Conservation (phyloP, 1,140 invertebrate species). For the Atta cephalotes region DNA sequence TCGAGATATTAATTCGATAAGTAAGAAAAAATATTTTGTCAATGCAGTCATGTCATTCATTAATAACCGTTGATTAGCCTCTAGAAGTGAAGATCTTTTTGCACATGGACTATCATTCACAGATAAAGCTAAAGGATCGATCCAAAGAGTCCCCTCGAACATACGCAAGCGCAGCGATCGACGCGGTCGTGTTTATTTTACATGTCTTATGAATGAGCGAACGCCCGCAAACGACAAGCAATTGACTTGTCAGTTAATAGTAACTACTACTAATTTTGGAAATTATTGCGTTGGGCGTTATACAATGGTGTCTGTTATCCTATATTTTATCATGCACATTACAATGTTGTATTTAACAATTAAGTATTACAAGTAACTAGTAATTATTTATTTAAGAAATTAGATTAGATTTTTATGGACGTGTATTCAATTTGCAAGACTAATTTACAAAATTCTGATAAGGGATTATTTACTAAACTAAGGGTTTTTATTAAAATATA, state of each 20-base stretch:
- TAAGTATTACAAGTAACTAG: background rate
- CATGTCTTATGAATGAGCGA: conserved; percentile 79
- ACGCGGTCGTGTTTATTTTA: conserved; percentile 78
- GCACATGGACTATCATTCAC: conserved; percentile 59
- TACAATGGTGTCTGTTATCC: background rate
- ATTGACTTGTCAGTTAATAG: conserved; percentile 55
- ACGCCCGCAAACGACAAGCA: conserved; percentile 40
- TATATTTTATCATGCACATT: background rate
- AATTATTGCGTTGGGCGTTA: background rate
- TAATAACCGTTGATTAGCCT: conserved; percentile 60
- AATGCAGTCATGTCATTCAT: conserved; percentile 39
- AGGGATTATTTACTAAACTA: background rate
- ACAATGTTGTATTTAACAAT: background rate
- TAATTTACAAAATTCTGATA: background rate
- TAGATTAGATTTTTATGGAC: background rate
- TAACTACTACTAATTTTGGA: conserved; percentile 15
- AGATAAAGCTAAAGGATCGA: conserved; percentile 81
- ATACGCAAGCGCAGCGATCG: conserved; percentile 72
- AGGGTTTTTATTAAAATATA: background rate
- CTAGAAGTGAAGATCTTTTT: conserved; percentile 62
- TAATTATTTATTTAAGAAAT: background rate
- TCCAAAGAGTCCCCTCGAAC: conserved; percentile 72
- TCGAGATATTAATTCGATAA: background rate
- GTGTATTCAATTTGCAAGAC: background rate
- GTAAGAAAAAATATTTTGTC: conserved; percentile 49